Conservation (phyloP, 1,140 invertebrate species). For the Aphelenchoides besseyi region DNA sequence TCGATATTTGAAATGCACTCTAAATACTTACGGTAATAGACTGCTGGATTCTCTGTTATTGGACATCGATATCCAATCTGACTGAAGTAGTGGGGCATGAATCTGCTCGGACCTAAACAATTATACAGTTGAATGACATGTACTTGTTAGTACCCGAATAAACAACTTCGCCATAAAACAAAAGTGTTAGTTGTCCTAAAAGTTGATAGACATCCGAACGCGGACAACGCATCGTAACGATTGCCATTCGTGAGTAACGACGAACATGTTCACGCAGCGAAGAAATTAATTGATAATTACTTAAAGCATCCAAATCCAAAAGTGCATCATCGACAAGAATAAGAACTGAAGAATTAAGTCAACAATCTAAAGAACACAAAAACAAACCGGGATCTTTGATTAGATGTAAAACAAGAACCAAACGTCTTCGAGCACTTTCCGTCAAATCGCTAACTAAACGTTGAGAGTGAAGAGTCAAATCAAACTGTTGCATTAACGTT, state of each 20-base stretch:
- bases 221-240: slow-evolving; percentile 30
- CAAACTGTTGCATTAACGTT: slow-evolving; percentile 33
- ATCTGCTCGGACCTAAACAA: slow-evolving; percentile 34
- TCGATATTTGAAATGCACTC: background rate
- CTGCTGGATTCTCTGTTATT: slow-evolving; percentile 31
- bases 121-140: background rate
- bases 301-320: slow-evolving; percentile 28
- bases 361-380: background rate
- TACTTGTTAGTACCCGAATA: slow-evolving; percentile 27
- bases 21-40: slow-evolving; percentile 33
- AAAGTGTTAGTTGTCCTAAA: slow-evolving; percentile 19
- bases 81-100: slow-evolving; percentile 35
- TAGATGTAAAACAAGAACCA: slow-evolving; percentile 29
- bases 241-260: slow-evolving; percentile 28
- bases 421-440: slow-evolving; percentile 20
- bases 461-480: slow-evolving; percentile 19
- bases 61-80: slow-evolving; percentile 37
- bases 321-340: slow-evolving; percentile 33
- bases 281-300: slow-evolving; percentile 33
- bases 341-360: slow-evolving; percentile 16
- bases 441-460: background rate
- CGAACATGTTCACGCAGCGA: slow-evolving; percentile 27
- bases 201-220: slow-evolving; percentile 36
- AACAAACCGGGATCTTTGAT: slow-evolving; percentile 34
- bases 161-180: slow-evolving; percentile 38